These are phyloP conservation scores for Tokudaia muenninki DNA, from an alignment of 2,797 vertebrate species.

Conservation along the genomic window DNA sequence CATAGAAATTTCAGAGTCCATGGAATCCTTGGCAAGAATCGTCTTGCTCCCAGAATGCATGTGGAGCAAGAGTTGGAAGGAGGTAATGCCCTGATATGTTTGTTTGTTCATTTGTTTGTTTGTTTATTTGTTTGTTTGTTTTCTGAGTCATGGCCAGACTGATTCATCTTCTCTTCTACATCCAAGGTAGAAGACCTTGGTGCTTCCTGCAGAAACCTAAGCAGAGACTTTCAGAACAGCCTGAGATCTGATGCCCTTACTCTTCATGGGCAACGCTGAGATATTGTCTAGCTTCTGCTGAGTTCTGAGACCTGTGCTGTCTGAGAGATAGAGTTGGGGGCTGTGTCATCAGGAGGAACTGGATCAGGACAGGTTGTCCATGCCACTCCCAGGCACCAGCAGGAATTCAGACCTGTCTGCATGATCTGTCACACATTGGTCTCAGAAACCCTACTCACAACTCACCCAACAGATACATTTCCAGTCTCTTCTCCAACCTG, in stretches of 20 bases:
- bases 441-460: not conserved
- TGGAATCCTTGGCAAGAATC: not conserved
- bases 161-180: conserved; percentile 44
- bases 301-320: not conserved
- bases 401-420: not conserved
- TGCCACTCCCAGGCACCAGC: not conserved
- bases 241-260: not conserved
- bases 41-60: not conserved
- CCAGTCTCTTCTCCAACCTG: rapidly evolving
- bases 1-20: not conserved
- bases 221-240: conserved; percentile 1
- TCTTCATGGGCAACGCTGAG: not conserved
- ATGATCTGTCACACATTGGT: rapidly evolving
- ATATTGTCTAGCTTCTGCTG: not conserved
- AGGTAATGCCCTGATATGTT: not conserved
- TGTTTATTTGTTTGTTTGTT: not conserved
- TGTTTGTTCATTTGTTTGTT: not conserved
- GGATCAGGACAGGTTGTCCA: rapidly evolving
- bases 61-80: rapidly evolving
- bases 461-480: not conserved
- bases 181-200: conserved; percentile 10
- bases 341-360: not conserved
- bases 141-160: conserved; percentile 36
- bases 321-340: not conserved
- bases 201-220: conserved; percentile 50